Base-by-base conservation (phyloP, 2,797 vertebrate species). In the Propithecus perrieri region DNA sequence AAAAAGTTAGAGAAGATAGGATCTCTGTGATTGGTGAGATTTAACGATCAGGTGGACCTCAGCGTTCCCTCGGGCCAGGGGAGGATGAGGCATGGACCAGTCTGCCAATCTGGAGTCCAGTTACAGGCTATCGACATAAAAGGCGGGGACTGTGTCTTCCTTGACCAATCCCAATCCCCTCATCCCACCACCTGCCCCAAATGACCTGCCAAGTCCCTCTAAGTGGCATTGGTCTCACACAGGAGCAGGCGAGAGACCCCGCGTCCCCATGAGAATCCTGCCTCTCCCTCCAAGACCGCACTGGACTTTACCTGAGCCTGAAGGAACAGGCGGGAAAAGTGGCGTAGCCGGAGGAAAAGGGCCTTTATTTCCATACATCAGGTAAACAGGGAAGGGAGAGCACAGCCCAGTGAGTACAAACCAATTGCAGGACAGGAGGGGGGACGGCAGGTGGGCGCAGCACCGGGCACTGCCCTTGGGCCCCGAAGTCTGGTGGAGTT, bases 291-390 rank as follows among this genome's bases (percentile, higher is more conserved):
- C 10, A 11, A 17, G 78, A 92, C 7, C 28, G 89, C 53, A 46
- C 33, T 33, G 76, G 71, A 57, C 59, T 50, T 30, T 55, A 88
- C 46, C 80, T 90, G 85, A 72, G 46, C 63, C 95, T 89, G 85
- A 80, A 97, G 94, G 71, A 95, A 96, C 50, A 90, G 89, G 93
- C 84, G 96, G 96, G 86, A 89, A 96, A 89, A 86, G 2, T 35
- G 88, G 63, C 43, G 10, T 38, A 33, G 83, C 63, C 85, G 74
- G 92, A 97, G 92, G 93, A 97, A 98, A 98, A 98, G 96, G 95
- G 97, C 33, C 10, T 98, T 98, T 98, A 98, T 98, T 98, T 98
- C 97, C 97, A 98, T 97, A 98, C 48, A 96, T 97, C 97, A 97
- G 97, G 97, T 96, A 96, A 97, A 88, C 57, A 46, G 76, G 88